Evolutionary conservation across 1,140 invertebrate species (phyloP).

Genomic region (Conus ventricosus): DNA sequence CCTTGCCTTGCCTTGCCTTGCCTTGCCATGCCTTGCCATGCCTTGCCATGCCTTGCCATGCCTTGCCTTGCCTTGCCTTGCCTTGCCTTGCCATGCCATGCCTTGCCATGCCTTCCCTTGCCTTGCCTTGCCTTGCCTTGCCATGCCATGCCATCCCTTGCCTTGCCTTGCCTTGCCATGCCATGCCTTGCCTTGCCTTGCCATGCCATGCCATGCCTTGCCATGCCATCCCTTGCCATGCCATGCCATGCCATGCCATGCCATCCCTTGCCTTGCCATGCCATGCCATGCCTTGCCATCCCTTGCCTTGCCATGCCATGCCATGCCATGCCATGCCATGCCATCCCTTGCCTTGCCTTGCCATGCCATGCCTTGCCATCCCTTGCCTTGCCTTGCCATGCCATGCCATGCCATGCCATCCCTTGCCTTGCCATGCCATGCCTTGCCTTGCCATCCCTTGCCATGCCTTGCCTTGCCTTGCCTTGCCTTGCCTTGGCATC

Average conservation of each 20-base stretch:
- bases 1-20: background rate
- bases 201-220: slow-evolving; percentile 15
- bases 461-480: no score
- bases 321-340: no score
- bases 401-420: no score
- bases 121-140: background rate
- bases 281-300: slow-evolving; percentile 32
- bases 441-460: no score
- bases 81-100: slow-evolving; percentile 16
- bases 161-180: slow-evolving; percentile 29
- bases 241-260: slow-evolving; percentile 14
- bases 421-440: no score
- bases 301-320: no score
- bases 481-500: no score
- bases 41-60: background rate
- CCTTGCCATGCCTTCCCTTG: background rate
- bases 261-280: no score
- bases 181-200: slow-evolving; percentile 25
- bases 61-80: background rate
- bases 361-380: no score
- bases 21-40: slow-evolving; percentile 8
- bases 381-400: no score
- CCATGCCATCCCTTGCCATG: slow-evolving; percentile 13
- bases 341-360: no score
- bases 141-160: slow-evolving; percentile 10